Conservation (phyloP, 2,888 invertebrate genomes). For the Arenicola marina region DNA sequence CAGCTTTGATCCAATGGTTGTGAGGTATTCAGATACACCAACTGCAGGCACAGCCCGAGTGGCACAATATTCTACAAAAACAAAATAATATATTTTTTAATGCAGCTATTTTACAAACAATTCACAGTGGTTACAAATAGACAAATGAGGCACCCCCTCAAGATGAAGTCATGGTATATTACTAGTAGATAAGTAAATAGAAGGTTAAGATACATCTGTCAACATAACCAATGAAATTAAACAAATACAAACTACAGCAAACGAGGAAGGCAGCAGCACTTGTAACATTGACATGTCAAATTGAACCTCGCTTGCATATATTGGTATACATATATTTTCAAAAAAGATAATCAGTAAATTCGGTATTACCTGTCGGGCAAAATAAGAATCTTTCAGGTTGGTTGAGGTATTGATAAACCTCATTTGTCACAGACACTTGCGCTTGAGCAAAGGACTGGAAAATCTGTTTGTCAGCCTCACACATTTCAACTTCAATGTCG, state of each 20-base stretch:
- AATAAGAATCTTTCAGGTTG: slow-evolving; percentile 83
- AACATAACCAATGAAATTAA: too few relatives aligned
- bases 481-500: slow-evolving; percentile 97
- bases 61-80: slow-evolving; percentile 81
- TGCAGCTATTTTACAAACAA: background rate
- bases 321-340: too few relatives aligned
- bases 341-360: too few relatives aligned
- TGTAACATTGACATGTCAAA: too few relatives aligned
- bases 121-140: too few relatives aligned
- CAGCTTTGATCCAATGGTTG: slow-evolving; percentile 89
- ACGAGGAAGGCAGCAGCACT: too few relatives aligned
- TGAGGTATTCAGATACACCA: slow-evolving; percentile 88
- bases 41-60: slow-evolving; percentile 91
- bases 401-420: slow-evolving; percentile 88
- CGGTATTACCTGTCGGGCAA: slow-evolving; percentile 86
- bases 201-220: too few relatives aligned
- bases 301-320: too few relatives aligned
- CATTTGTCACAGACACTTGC: slow-evolving; percentile 94
- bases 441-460: slow-evolving; percentile 98
- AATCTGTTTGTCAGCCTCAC: slow-evolving; percentile 92
- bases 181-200: background rate
- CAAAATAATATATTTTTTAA: slow-evolving; percentile 4
- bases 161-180: background rate
- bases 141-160: too few relatives aligned
- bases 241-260: too few relatives aligned